phyloP scores from a whole-genome alignment of 1,140 invertebrate species.

The Drosophila serrata region DNA sequence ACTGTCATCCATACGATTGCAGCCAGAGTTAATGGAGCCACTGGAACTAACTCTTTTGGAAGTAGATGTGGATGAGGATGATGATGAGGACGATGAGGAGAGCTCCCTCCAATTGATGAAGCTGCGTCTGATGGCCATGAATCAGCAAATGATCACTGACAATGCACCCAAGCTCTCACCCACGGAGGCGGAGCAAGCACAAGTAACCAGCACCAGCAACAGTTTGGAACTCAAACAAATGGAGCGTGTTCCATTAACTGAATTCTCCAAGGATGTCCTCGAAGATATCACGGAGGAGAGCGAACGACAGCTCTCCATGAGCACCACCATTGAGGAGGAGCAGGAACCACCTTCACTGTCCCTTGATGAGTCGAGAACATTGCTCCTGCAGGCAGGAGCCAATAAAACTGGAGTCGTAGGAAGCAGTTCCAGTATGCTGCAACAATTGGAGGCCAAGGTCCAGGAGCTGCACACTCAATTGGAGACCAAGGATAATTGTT shows the following conservation, averaged over 20 bases:
- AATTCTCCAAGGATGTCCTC: constrained; percentile 78
- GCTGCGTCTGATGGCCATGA: constrained; percentile 72
- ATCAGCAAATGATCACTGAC: constrained; percentile 46
- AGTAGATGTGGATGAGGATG: constrained; percentile 28
- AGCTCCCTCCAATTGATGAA: constrained; percentile 71
- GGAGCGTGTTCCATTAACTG: constrained; percentile 71
- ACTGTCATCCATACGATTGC: constrained; percentile 43
- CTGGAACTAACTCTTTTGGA: constrained; percentile 57
- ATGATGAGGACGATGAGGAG: constrained; percentile 71
- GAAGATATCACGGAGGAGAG: constrained; percentile 85
- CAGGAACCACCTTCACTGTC: constrained; percentile 58
- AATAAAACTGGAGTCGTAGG: constrained; percentile 7
- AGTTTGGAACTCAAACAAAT: constrained; percentile 69
- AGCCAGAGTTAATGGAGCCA: constrained; percentile 56
- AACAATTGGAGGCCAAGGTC: constrained; percentile 77
- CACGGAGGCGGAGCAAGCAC: constrained; percentile 45
- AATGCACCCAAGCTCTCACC: constrained; percentile 54
- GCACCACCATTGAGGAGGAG: constrained; percentile 68
- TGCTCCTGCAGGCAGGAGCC: constrained; percentile 45
- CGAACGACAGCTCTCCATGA: constrained; percentile 69
- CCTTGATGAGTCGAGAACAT: constrained; percentile 65
- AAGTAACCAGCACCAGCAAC: constrained; percentile 7
- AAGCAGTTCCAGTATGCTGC: constrained; percentile 69
- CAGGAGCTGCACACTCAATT: constrained; percentile 85
- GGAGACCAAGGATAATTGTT: constrained; percentile 84